Evolutionary conservation across 2,113 vertebrate species (phyloP).

Genomic region (Etia nguti): DNA sequence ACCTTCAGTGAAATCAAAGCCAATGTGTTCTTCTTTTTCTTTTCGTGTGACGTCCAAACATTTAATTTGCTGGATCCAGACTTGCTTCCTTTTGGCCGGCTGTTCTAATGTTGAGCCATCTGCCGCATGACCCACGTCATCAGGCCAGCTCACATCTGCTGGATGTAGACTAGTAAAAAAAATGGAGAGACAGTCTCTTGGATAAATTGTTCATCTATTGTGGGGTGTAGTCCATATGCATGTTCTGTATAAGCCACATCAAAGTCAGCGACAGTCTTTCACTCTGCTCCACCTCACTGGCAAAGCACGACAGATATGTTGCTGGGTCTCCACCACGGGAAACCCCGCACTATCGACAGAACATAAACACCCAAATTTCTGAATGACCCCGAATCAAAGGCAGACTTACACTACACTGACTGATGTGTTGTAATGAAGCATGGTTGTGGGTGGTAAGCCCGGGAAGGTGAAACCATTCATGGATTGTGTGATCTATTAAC

Average conservation of each 20-base stretch:
- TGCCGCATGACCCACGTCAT: constrained; percentile 26
- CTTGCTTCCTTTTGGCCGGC: constrained; percentile 6
- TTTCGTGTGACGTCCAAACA: neutral
- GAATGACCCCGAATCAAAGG: constrained; percentile 36
- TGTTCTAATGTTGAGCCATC: constrained; percentile 48
- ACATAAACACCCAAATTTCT: constrained; percentile 38
- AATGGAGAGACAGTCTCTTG: neutral
- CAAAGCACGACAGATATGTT: constrained; percentile 28
- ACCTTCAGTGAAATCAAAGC: constrained; percentile 18
- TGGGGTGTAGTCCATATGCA: constrained; percentile 41
- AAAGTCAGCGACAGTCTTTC: constrained; percentile 32
- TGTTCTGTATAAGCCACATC: constrained; percentile 53
- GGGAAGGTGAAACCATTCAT: constrained; percentile 27
- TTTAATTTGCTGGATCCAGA: constrained; percentile 18
- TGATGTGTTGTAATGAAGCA: constrained; percentile 23
- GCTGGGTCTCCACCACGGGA: constrained; percentile 17
- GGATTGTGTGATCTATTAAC: constrained; percentile 43
- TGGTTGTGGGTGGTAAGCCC: constrained; percentile 38
- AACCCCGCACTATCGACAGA: constrained; percentile 30
- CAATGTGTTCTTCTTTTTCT: neutral
- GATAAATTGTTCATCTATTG: constrained; percentile 53
- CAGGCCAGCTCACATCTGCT: constrained; percentile 34
- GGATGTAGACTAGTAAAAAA: neutral
- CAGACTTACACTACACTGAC: constrained; percentile 26
- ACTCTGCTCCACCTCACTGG: constrained; percentile 19